Conservation (phyloP, 1,140 invertebrate species). For the Drosophila kikkawai region DNA sequence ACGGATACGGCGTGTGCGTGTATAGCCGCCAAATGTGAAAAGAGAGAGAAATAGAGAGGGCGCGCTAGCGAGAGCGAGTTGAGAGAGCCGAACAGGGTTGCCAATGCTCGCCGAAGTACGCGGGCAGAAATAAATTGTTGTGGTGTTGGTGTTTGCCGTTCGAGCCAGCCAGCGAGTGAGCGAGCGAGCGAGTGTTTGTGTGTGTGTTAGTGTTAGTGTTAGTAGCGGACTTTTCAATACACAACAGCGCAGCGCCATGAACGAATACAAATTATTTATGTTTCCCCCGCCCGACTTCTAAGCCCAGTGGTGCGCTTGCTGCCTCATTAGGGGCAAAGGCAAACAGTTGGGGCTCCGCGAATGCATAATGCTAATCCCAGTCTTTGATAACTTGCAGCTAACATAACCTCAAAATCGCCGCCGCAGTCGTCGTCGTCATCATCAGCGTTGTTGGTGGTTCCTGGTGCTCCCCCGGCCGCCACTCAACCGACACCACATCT, state of each 20-base stretch:
- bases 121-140: constrained; percentile 55
- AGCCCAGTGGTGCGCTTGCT: constrained; percentile 24
- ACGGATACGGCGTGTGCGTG: constrained; percentile 69
- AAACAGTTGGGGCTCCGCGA: constrained; percentile 29
- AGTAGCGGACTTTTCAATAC: constrained; percentile 72
- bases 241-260: constrained; percentile 51
- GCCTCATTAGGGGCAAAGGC: constrained; percentile 14
- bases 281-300: constrained; percentile 35
- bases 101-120: constrained; percentile 62
- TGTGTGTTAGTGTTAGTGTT: constrained; percentile 38
- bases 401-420: constrained; percentile 82
- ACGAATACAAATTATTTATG: constrained; percentile 68
- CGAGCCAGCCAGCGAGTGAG: constrained; percentile 17
- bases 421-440: constrained; percentile 79
- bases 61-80: constrained; percentile 35
- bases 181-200: constrained; percentile 15
- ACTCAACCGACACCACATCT: constrained; percentile 43
- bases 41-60: constrained; percentile 43
- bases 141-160: constrained; percentile 39
- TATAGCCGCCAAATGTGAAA: constrained; percentile 73
- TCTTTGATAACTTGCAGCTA: constrained; percentile 79
- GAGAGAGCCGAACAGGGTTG: constrained; percentile 51
- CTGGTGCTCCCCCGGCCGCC: constrained; percentile 58
- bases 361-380: constrained; percentile 59
- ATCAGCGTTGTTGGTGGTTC: constrained; percentile 73